phyloP scores from a whole-genome alignment of 2,888 invertebrate species.

The Morpho helenor region DNA sequence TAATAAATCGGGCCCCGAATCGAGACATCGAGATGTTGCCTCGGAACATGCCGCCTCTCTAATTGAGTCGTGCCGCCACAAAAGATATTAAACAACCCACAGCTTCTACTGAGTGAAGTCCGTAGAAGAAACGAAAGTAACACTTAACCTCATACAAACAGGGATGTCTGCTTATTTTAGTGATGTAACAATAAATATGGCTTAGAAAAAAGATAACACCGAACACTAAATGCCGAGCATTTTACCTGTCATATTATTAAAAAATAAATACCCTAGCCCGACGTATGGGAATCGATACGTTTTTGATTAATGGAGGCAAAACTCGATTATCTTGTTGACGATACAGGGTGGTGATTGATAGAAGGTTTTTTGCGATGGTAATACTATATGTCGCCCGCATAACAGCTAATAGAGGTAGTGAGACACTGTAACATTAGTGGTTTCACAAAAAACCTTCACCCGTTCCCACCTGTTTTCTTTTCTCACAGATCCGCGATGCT shows the following conservation, averaged over 20 bases:
- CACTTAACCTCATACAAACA: conserved; percentile 24
- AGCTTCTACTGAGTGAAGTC: conserved; percentile 9
- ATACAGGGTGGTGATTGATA: conserved; percentile 42
- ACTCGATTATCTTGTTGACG: conserved; percentile 68
- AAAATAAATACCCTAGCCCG: conserved; percentile 59
- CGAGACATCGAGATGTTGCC: conserved; percentile 63
- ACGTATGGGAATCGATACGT: conserved; percentile 69
- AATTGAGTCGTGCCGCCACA: conserved; percentile 75
- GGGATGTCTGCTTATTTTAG: not conserved
- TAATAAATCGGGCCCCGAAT: conserved; percentile 73
- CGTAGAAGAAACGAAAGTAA: conserved; percentile 21
- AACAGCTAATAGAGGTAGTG: conserved; percentile 38
- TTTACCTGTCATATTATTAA: conserved; percentile 75
- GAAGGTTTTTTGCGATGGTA: conserved; percentile 38
- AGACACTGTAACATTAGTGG: conserved; percentile 47
- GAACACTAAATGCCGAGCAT: conserved; percentile 74
- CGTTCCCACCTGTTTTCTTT: conserved; percentile 61
- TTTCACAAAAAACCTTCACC: conserved; percentile 42
- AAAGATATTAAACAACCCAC: conserved; percentile 54
- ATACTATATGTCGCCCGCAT: conserved; percentile 48
- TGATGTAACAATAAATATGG: conserved; percentile 14
- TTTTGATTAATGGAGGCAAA: conserved; percentile 69
- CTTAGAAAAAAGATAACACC: conserved; percentile 47
- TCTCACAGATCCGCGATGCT: conserved; percentile 30
- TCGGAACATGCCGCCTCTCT: conserved; percentile 73